Evolutionary conservation across 2,888 invertebrate genomes (phyloP), one percentile per base, ranked within the genome.

Genomic region (Melanophora roralis): DNA sequence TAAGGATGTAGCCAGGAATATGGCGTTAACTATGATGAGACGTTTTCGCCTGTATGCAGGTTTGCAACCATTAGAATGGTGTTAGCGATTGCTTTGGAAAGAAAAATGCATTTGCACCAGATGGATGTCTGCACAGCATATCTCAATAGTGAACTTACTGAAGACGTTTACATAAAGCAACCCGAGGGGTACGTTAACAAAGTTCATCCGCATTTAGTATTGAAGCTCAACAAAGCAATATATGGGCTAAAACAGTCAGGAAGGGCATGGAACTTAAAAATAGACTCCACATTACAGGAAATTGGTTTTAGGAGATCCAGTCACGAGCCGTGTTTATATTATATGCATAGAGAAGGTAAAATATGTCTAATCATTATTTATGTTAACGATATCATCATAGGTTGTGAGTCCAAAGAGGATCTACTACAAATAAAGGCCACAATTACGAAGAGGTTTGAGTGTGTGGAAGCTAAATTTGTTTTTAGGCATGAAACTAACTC

Each of bases 211-310:
- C 57, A 80, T 11, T 53, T 64, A 11, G 82, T 83, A 0, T 60
- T 84, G 36, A 83, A 73, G 55, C 69, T 84, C 1, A 75, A 82
- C 7, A 84, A 83, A 59, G 51, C 51, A 3, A 55, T 83, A 40
- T 85, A 85, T 75, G 82, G 40, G 78, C 59, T 84, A 6, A 84
- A 84, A 40, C 83, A 84, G 32, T 67, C 77, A 1, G 83, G 83
- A 7, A 57, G 83, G 0, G 72, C 78, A 34, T 84, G 84, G 84
- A 82, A 83, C 23, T 27, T 12, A 5, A 82, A 81, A 68, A 32
- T 83, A 14, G 71, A 83, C 7, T n/a, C 14, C 21, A 16, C 45
- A 9, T 27, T 83, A 11, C 80, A 60, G 23, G 55, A 57, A 12
- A 72, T 78, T 32, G 82, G 82, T 21, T 83, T 82, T 49, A 83